phyloP scores from a whole-genome alignment of 1,140 invertebrate genomes.

The Nixonia krombeini region DNA sequence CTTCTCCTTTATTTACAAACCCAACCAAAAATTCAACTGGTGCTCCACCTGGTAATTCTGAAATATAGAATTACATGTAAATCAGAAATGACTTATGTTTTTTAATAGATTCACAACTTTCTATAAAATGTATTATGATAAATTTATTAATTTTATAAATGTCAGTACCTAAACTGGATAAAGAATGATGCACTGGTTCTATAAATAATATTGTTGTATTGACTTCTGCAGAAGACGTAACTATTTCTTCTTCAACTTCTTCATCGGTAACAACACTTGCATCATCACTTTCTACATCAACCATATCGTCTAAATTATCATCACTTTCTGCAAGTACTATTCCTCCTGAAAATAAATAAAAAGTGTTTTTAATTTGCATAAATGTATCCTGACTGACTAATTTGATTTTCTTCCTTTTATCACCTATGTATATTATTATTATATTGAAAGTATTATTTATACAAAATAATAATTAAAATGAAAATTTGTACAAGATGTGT shows the following conservation, averaged over 20 bases:
- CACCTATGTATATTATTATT: too few relatives aligned
- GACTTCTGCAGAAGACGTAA: conserved; percentile 88
- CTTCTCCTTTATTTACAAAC: conserved; percentile 93
- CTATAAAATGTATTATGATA: too few relatives aligned
- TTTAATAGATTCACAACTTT: background rate
- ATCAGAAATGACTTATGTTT: background rate
- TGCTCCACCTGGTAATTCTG: conserved; percentile 92
- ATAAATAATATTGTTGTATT: conserved; percentile 94
- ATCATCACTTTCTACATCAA: conserved; percentile 81
- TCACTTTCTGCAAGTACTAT: conserved; percentile 81
- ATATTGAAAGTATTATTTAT: too few relatives aligned
- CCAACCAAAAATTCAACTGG: conserved; percentile 96
- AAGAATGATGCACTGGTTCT: conserved; percentile 77
- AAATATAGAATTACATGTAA: conserved; percentile 56
- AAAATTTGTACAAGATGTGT: too few relatives aligned
- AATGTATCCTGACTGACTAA: too few relatives aligned
- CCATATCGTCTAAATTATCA: conserved; percentile 82
- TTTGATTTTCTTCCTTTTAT: too few relatives aligned
- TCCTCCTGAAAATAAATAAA: conserved; percentile 73
- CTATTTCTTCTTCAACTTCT: conserved; percentile 77
- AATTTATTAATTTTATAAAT: too few relatives aligned
- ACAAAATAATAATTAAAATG: conserved; percentile 14
- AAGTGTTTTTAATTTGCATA: too few relatives aligned
- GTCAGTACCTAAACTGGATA: conserved; percentile 65
- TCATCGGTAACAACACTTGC: conserved; percentile 78